Evolutionary conservation across 2,113 vertebrate species (phyloP).

Genomic region (Platycercus adscitus): DNA sequence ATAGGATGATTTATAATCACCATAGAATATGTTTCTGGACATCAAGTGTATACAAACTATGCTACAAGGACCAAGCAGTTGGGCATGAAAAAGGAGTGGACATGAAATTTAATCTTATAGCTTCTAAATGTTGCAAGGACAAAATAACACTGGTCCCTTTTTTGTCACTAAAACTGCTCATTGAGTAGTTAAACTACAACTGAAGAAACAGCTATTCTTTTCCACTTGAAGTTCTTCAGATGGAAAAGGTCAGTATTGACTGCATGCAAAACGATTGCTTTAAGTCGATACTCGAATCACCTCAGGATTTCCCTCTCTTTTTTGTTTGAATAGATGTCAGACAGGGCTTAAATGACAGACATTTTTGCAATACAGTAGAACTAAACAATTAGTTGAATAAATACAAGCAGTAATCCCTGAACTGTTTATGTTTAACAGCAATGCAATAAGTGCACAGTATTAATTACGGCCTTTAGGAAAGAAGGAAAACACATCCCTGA

Average conservation of each 20-base stretch:
- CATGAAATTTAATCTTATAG: background rate
- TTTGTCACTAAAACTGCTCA: background rate
- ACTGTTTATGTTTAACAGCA: background rate
- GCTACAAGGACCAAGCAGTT: background rate
- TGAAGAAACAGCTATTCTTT: background rate
- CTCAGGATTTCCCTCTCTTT: constrained; percentile 31
- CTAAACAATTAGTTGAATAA: constrained; percentile 1
- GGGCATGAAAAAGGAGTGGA: background rate
- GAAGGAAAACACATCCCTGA: background rate
- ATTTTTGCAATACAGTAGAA: background rate
- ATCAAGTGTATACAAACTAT: background rate
- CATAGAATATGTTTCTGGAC: background rate
- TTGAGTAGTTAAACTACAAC: background rate
- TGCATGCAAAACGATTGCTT: constrained; percentile 3
- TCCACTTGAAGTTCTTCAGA: background rate
- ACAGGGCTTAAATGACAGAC: constrained; percentile 3
- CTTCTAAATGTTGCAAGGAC: background rate
- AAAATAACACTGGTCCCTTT: background rate
- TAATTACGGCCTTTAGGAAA: background rate
- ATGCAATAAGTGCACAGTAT: background rate
- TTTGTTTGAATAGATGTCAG: constrained; percentile 38
- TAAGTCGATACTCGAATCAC: constrained; percentile 34
- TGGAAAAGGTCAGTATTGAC: constrained; percentile 61
- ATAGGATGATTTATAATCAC: background rate
- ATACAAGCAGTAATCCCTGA: background rate